Evolutionary conservation across 2,888 invertebrate species (phyloP).

Genomic region (Phasia obesa): DNA sequence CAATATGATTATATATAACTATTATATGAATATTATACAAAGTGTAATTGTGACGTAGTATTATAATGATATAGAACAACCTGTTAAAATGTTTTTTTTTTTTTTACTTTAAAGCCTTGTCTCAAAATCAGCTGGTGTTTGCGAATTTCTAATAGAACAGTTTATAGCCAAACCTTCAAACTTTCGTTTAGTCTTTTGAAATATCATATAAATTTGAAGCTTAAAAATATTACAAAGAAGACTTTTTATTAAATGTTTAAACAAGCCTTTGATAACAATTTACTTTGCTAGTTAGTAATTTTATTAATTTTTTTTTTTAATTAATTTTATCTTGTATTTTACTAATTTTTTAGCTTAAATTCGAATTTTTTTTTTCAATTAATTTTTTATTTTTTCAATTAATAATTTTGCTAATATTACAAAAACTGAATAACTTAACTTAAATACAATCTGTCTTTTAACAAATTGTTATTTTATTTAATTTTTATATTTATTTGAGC

Average conservation of each 20-base stretch:
- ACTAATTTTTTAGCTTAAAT: too few species aligned
- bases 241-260: neutral
- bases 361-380: too few species aligned
- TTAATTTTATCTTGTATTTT: neutral
- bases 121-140: conserved; percentile 6
- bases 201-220: too few species aligned
- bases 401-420: conserved; percentile 31
- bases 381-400: conserved; percentile 9
- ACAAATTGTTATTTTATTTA: conserved; percentile 24
- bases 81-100: too few species aligned
- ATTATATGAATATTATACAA: too few species aligned
- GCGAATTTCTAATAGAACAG: neutral
- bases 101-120: neutral
- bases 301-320: neutral
- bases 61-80: too few species aligned
- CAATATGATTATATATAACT: too few species aligned
- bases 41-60: too few species aligned
- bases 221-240: too few species aligned
- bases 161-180: neutral
- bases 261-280: neutral
- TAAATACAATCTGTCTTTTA: conserved; percentile 18
- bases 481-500: conserved; percentile 67
- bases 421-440: conserved; percentile 18
- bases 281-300: too few species aligned
- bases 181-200: too few species aligned